phyloP scores from a whole-genome alignment of 1,140 invertebrate species.

The Pogonomyrmex californicus region DNA sequence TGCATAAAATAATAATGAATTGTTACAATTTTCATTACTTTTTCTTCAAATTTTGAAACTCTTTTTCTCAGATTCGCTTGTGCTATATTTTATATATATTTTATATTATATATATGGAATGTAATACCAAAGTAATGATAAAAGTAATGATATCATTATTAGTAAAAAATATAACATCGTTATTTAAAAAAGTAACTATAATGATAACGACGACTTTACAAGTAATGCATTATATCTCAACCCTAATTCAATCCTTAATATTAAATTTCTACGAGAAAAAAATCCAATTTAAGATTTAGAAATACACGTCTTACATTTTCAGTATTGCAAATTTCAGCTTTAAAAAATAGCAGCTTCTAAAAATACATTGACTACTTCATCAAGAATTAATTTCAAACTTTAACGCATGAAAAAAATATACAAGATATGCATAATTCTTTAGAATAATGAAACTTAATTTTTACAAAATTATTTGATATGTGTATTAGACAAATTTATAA shows the following conservation, averaged over 20 bases:
- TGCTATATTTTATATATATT: constrained; percentile 7
- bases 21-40: no score
- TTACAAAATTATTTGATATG: neutral
- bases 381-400: neutral
- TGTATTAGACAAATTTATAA: constrained; percentile 4
- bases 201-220: no score
- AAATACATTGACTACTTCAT: neutral
- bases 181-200: no score
- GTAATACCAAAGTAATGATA: no score
- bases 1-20: no score
- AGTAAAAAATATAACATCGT: no score
- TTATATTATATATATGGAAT: no score
- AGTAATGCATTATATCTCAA: no score
- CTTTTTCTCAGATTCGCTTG: no score
- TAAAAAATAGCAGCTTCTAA: neutral
- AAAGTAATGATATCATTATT: no score
- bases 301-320: neutral
- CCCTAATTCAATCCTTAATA: no score
- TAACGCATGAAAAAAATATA: neutral
- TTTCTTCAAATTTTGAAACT: no score
- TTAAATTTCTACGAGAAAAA: neutral
- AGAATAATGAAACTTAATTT: neutral
- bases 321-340: neutral
- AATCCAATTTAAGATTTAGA: neutral
- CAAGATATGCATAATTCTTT: neutral